phyloP scores from a whole-genome alignment of 2,113 vertebrate species.

The Cavia porcellus region DNA sequence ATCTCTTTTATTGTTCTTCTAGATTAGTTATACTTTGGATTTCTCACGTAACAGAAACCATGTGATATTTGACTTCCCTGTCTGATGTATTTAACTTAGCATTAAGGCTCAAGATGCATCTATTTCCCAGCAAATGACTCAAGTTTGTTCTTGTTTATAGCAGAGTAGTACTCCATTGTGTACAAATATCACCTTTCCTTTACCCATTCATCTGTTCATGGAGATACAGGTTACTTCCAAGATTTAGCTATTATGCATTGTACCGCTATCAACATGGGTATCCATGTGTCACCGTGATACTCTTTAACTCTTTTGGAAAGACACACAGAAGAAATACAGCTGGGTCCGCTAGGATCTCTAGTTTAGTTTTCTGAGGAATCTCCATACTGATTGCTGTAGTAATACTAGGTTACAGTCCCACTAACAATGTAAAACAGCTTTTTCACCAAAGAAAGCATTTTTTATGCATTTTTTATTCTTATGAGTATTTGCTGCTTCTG shows the following conservation, averaged over 20 bases:
- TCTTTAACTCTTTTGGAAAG: neutral
- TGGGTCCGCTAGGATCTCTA: neutral
- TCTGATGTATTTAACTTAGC: neutral
- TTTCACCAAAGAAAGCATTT: neutral
- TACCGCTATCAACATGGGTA: neutral
- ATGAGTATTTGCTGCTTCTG: neutral
- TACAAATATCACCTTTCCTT: neutral
- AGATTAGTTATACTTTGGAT: neutral
- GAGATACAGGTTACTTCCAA: neutral
- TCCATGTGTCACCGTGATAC: rapidly evolving
- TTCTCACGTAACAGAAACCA: neutral
- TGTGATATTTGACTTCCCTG: neutral
- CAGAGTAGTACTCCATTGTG: neutral
- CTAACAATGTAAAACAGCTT: neutral
- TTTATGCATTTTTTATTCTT: too few relatives aligned
- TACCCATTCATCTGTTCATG: neutral
- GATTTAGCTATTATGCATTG: neutral
- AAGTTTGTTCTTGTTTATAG: neutral
- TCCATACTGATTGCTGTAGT: neutral
- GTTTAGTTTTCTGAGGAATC: neutral
- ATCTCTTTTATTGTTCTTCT: neutral
- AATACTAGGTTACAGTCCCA: too few relatives aligned
- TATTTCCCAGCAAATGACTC: neutral
- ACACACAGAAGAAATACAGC: neutral
- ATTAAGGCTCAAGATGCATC: neutral